Conservation (phyloP, 2,888 invertebrate species). For the Crossocerus cetratus region DNA sequence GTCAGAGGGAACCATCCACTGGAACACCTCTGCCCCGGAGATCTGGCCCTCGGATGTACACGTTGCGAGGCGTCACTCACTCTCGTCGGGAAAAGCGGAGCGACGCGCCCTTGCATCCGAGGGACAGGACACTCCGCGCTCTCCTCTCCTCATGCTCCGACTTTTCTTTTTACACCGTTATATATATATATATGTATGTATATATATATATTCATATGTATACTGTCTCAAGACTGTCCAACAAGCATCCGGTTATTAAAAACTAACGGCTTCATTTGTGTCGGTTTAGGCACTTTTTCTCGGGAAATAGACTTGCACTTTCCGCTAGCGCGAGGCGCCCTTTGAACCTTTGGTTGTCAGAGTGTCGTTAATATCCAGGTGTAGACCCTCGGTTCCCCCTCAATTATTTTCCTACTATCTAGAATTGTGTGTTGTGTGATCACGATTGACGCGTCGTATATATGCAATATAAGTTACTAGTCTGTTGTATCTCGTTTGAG, state of each 20-base stretch:
- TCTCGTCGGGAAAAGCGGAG: no score
- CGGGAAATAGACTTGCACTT: slow-evolving; percentile 48
- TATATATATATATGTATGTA: slow-evolving; percentile 14
- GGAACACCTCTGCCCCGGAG: no score
- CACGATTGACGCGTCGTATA: slow-evolving; percentile 25
- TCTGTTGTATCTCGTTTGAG: slow-evolving; percentile 36
- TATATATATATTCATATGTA: slow-evolving; percentile 18
- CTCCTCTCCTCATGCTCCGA: not conserved
- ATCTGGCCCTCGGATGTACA: no score
- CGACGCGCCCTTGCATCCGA: no score
- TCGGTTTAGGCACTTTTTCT: slow-evolving; percentile 70
- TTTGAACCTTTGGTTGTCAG: slow-evolving; percentile 59
- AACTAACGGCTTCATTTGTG: slow-evolving; percentile 53
- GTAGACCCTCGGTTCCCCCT: slow-evolving; percentile 15
- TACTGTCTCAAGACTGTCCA: slow-evolving; percentile 25
- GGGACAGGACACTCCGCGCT: not conserved
- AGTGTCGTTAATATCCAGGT: slow-evolving; percentile 38
- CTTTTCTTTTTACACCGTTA: slow-evolving; percentile 5
- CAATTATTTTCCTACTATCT: slow-evolving; percentile 8
- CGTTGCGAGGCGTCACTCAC: no score
- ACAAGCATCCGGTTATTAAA: slow-evolving; percentile 47
- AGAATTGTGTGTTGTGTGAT: slow-evolving; percentile 19
- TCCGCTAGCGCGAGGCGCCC: slow-evolving; percentile 27
- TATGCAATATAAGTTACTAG: slow-evolving; percentile 17
- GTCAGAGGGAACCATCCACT: slow-evolving; percentile 2